A percentile compares a stretch with the other conserved stretches of the same genome.
Evolutionary conservation across 2,888 invertebrate genomes (phyloP).

Genomic region (Carpatolechia fugitivella): DNA sequence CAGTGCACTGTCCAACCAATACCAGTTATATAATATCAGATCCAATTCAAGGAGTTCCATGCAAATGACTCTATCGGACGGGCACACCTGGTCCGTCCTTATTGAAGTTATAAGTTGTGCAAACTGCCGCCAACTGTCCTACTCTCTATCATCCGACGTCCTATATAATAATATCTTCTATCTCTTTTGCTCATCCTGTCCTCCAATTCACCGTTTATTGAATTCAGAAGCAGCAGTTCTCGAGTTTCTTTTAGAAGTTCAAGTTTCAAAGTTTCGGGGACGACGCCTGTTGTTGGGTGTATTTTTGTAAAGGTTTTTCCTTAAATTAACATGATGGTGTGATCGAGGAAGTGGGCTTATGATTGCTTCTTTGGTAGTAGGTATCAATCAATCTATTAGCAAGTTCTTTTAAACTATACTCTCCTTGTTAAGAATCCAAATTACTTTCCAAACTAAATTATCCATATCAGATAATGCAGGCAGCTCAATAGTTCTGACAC

Average conservation of each 20-base stretch:
- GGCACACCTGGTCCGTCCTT: constrained; percentile 71
- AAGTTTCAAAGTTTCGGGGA: constrained; percentile 6
- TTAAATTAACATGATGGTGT: not conserved
- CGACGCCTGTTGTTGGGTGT: not conserved
- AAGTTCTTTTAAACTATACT: no score
- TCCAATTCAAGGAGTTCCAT: constrained; percentile 34
- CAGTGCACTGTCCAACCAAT: constrained; percentile 5
- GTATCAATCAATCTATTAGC: no score
- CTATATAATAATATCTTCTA: constrained; percentile 37
- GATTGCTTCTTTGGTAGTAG: no score
- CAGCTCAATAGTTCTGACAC: no score
- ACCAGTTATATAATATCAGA: constrained; percentile 9
- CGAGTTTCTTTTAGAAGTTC: constrained; percentile 5
- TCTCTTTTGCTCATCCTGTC: constrained; percentile 38
- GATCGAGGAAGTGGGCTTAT: not conserved
- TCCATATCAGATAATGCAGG: no score
- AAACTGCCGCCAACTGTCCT: constrained; percentile 51
- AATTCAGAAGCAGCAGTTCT: constrained; percentile 32
- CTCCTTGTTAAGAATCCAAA: no score
- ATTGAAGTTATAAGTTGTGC: constrained; percentile 78
- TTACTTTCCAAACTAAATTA: no score
- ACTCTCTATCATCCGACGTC: constrained; percentile 48
- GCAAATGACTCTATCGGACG: constrained; percentile 67
- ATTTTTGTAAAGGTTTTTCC: not conserved
- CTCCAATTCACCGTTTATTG: constrained; percentile 44